A percentile compares a stretch with the other conserved stretches of the same genome.
phyloP scores from a whole-genome alignment of 2,888 invertebrate genomes.

The Strigamia crassipes region DNA sequence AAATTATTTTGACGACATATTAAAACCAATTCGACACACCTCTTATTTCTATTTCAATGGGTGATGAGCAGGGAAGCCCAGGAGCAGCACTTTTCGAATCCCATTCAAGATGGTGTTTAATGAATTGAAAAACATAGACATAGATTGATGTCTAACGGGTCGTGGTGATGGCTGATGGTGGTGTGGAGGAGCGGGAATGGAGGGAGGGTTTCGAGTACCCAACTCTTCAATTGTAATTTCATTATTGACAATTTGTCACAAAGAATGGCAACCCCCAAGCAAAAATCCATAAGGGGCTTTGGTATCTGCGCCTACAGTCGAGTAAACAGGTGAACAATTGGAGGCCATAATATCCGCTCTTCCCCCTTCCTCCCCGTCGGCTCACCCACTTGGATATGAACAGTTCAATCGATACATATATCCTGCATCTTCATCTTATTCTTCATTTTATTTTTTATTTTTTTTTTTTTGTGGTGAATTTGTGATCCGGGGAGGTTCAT shows the following conservation, averaged over 20 bases:
- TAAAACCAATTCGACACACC: background rate
- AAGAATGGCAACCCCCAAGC: constrained; percentile 36
- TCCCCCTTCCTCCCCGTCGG: constrained; percentile 33
- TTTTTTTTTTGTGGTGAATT: background rate
- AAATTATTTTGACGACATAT: no score
- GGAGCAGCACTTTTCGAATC: background rate
- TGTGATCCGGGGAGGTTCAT: background rate
- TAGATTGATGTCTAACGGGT: background rate
- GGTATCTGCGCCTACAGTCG: constrained; percentile 27
- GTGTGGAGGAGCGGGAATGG: background rate
- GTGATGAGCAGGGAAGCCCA: background rate
- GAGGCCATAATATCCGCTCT: constrained; percentile 43
- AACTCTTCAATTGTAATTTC: constrained; percentile 44
- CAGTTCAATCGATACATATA: constrained; percentile 2
- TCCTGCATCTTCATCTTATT: background rate
- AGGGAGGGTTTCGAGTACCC: background rate
- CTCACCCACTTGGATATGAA: constrained; percentile 39
- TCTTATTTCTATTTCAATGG: background rate
- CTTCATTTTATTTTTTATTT: background rate
- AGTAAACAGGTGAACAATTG: constrained; percentile 43
- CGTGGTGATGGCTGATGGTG: background rate
- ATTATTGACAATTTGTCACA: constrained; percentile 44
- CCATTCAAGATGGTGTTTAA: background rate
- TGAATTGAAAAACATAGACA: background rate
- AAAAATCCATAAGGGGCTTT: constrained; percentile 37